Base-by-base conservation (phyloP, 1,140 invertebrate genomes). In the Proctacanthus coquilletti region DNA sequence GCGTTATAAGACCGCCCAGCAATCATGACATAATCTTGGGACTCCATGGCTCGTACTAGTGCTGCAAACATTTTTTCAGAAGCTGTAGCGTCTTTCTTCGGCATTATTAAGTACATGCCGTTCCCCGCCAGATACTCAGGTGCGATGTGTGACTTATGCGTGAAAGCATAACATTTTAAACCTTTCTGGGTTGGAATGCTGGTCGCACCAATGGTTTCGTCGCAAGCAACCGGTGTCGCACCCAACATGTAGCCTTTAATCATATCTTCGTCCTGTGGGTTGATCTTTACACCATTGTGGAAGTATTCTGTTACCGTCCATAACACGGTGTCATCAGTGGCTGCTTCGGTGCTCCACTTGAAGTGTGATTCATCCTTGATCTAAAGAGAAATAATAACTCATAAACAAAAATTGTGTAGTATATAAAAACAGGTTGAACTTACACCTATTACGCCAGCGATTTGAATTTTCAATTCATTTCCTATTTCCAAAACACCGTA, bases 191-290 rank as follows among this genome's bases (percentile, higher is more conserved):
- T 32, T 0, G 45, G 41, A 2, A 44, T 21, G 41, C 47, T 45
- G 0, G 45, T 21, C 17, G 53, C 49, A 5, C 50, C 39, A 2
- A 57, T 15, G 4, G 40, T 32, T 5, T 53, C 48, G 41, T 58
- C 55, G 17, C 49, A 58, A 1, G 55, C 45, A 21, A 58, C 48
- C n/a, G 55, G 39, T 1, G 55, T 56, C 17, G 47, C 48, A 15
- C 55, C 55, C 6, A 58, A 31, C 55, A 58, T 58, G 33, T 56
- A 58, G 5, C 55, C 55, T 19, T 49, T 32, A n/a, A 58, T 46
- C 3, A 56, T 35, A n/a, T 58, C 51, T 31, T 48, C 47, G 4
- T 45, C 43, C 18, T 39, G 3, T 2, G 47, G 5, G 6, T 32
- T 17, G 5, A 32, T 32, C 17, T 32, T 32, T 17, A 13, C 30